Evolutionary conservation across 2,113 vertebrate genomes (phyloP), one percentile per base, ranked within the genome.

Genomic region (Platanista minor): DNA sequence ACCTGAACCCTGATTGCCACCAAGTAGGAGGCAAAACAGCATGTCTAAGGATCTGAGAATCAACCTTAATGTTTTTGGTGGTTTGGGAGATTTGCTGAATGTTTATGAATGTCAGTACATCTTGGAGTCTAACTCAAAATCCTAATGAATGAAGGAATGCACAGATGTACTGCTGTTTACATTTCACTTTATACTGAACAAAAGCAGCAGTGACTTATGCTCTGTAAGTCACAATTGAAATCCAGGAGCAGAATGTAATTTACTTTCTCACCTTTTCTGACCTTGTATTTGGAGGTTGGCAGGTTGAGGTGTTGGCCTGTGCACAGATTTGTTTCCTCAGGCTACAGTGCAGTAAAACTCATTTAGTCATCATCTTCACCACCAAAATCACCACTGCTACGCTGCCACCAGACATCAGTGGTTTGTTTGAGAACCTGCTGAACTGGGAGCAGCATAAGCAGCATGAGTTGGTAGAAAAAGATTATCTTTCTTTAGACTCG

Each of bases 11-110:
- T 43, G 59, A 92, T 21, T 81, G 64, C 54, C 39, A 54, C 52
- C 69, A 91, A 33, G 27, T 25, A 49, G 41, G 64, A 95, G 52
- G 78, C 33, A 83, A 85, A 87, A 88, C 11, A 64, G 18, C 81
- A 43, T 36, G 43, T 95, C 13, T 84, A 54, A 92, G 88, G 52
- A 80, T 43, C 46, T 92, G 46, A 96, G 61, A 82, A 41, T 74
- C 61, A 46, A 66, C 43, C 10, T 84, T 41, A 62, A 81, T 18
- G 43, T 23, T 74, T 46, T 80, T 57, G 57, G 13, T 71, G 41
- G 59, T 33, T 67, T 72, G 61, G 27, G 31, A 61, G 23, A 80
- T 83, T 62, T 84, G 18, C 21, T 86, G 39, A 57, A 93, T 33
- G 3, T 49, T 85, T 83, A 27, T 7, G 36, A 92, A 7, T 75